Percentiles rank a stretch among this genome's conserved stretches.
Conservation (phyloP, 37 sponge, comb jelly and placozoan genomes). For the Aphrocallistes beatrix region DNA sequence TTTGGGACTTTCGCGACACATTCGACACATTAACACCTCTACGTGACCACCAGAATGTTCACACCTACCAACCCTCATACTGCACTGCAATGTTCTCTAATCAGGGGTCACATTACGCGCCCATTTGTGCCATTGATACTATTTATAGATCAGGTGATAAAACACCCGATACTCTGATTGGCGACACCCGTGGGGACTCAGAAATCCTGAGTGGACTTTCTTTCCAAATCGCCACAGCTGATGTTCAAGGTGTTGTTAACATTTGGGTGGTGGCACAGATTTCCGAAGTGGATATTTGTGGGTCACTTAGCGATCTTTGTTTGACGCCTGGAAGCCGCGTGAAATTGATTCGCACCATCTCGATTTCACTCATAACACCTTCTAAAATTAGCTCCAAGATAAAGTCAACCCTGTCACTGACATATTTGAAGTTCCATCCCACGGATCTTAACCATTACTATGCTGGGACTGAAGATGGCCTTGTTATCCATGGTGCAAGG, state of each 20-base stretch:
- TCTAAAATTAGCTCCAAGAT: background rate
- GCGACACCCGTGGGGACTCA: too few species aligned
- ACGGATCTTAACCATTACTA: background rate
- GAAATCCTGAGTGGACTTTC: background rate
- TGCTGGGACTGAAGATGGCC: background rate
- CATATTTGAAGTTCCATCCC: background rate
- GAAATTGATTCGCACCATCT: background rate
- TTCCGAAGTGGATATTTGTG: background rate
- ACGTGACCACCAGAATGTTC: background rate
- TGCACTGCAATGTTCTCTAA: background rate
- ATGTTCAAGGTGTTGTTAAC: background rate
- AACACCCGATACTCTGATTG: background rate
- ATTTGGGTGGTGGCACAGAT: background rate
- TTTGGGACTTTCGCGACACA: conserved; percentile 17
- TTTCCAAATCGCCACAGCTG: background rate
- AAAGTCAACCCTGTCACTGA: background rate
- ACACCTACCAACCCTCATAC: background rate
- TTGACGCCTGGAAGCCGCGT: background rate
- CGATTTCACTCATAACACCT: background rate
- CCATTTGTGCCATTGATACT: background rate
- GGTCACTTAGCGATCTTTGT: background rate
- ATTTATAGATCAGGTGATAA: background rate
- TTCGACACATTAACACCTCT: background rate
- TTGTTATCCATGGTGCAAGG: background rate
- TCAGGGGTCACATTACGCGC: background rate